A percentile compares a stretch with the other conserved stretches of the same genome.
Conservation (phyloP, 2,888 invertebrate species). For the Leptinotarsa tumamoca region DNA sequence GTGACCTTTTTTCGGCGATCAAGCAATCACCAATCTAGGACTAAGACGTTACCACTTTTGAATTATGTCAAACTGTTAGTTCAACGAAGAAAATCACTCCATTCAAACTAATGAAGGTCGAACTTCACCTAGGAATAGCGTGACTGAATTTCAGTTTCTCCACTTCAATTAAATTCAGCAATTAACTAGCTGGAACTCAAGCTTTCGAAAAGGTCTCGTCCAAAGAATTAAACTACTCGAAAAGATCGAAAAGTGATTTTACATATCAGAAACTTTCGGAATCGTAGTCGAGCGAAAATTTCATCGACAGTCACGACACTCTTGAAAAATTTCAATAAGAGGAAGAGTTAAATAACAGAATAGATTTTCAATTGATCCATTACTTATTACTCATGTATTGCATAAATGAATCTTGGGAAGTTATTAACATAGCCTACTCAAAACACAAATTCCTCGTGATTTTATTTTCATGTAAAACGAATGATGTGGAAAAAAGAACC, state of each 20-base stretch:
- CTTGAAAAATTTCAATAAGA: neutral
- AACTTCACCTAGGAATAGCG: slow-evolving; percentile 51
- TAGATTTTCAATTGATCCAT: no score
- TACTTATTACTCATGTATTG: no score
- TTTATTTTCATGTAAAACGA: no score
- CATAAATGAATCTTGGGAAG: no score
- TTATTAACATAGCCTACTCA: no score
- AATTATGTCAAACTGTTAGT: slow-evolving; percentile 24
- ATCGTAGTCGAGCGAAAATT: slow-evolving; percentile 18
- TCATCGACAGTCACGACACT: slow-evolving; percentile 2
- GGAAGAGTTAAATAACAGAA: neutral
- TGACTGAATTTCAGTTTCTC: slow-evolving; percentile 52
- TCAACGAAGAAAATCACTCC: slow-evolving; percentile 32
- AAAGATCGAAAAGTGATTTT: slow-evolving; percentile 35
- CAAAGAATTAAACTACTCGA: slow-evolving; percentile 29
- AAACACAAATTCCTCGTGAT: no score
- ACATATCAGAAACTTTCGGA: slow-evolving; percentile 26
- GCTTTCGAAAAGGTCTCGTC: slow-evolving; percentile 16
- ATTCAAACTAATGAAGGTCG: slow-evolving; percentile 49
- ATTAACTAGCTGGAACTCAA: slow-evolving; percentile 51
- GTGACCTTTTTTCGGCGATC: neutral
- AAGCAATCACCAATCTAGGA: neutral
- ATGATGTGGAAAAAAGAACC: no score
- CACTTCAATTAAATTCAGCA: slow-evolving; percentile 56
- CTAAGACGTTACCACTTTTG: neutral